A percentile compares a stretch with the other conserved stretches of the same genome.
Conservation (phyloP, 2,888 invertebrate species). For the Himalopsyche japonica region DNA sequence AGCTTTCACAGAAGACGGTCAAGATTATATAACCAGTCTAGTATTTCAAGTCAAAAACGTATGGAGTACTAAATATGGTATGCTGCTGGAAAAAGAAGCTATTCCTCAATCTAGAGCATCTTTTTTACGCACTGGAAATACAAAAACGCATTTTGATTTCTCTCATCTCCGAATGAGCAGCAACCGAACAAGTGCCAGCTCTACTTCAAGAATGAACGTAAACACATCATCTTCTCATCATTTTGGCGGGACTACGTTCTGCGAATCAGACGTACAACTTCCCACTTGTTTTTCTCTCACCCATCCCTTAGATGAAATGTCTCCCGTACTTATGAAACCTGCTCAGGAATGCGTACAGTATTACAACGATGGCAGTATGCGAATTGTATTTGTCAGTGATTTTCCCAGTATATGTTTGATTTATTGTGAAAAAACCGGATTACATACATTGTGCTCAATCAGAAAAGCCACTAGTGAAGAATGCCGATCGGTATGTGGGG, state of each 20-base stretch:
- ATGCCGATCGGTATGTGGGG: slow-evolving; percentile 63
- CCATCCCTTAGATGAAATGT: slow-evolving; percentile 90
- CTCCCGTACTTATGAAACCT: slow-evolving; percentile 73
- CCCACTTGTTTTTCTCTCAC: slow-evolving; percentile 84
- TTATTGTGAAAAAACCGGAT: slow-evolving; percentile 75
- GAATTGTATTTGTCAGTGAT: slow-evolving; percentile 76
- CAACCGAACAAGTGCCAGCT: slow-evolving; percentile 24
- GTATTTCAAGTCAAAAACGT: slow-evolving; percentile 80
- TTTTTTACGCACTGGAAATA: slow-evolving; percentile 4
- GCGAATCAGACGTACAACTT: slow-evolving; percentile 60
- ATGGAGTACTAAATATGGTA: slow-evolving; percentile 85
- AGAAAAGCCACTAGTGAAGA: slow-evolving; percentile 77
- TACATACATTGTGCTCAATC: slow-evolving; percentile 82
- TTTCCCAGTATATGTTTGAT: slow-evolving; percentile 81
- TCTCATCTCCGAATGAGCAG: slow-evolving; percentile 8
- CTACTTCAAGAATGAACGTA: slow-evolving; percentile 8
- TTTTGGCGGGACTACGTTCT: slow-evolving; percentile 16
- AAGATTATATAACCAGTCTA: slow-evolving; percentile 80
- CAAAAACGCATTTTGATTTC: slow-evolving; percentile 8
- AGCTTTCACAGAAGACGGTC: slow-evolving; percentile 78
- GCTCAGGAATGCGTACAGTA: slow-evolving; percentile 64
- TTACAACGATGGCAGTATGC: slow-evolving; percentile 65
- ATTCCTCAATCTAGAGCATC: slow-evolving; percentile 47
- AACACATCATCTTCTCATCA: slow-evolving; percentile 22
- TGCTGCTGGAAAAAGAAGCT: slow-evolving; percentile 77